Percentiles rank a stretch among this genome's conserved stretches.
Evolutionary conservation across 2,888 invertebrate genomes (phyloP).

Genomic region (Drosophila pegasa): DNA sequence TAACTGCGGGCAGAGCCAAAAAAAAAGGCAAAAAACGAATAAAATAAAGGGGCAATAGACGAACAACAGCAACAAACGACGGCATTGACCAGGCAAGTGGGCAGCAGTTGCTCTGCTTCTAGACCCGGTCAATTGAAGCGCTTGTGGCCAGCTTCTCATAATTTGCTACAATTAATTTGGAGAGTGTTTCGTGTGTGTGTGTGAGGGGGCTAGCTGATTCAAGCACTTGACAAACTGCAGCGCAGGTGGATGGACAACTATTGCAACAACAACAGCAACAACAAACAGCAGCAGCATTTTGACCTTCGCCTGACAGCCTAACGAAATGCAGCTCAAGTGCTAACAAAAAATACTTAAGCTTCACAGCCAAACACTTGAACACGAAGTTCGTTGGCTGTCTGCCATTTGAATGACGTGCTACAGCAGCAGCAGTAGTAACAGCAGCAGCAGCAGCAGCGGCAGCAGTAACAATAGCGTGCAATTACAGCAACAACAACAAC

Average conservation of each 20-base stretch:
- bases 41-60: slow-evolving; percentile 18
- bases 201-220: slow-evolving; percentile 47
- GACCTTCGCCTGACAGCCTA: slow-evolving; percentile 70
- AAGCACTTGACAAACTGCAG: slow-evolving; percentile 65
- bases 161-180: slow-evolving; percentile 58
- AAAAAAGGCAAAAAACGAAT: slow-evolving; percentile 23
- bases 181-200: slow-evolving; percentile 13
- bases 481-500: slow-evolving; percentile 65
- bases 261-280: slow-evolving; percentile 30
- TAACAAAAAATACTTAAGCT: slow-evolving; percentile 23
- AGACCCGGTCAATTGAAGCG: slow-evolving; percentile 35
- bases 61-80: slow-evolving; percentile 53
- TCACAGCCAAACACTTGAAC: slow-evolving; percentile 65
- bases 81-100: slow-evolving; percentile 79
- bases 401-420: slow-evolving; percentile 81
- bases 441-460: slow-evolving; percentile 43
- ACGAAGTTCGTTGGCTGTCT: slow-evolving; percentile 81
- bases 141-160: slow-evolving; percentile 44
- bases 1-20: slow-evolving; percentile 36
- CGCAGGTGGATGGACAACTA: slow-evolving; percentile 49
- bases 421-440: slow-evolving; percentile 57
- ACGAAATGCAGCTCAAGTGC: slow-evolving; percentile 56
- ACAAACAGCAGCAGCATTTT: slow-evolving; percentile 52
- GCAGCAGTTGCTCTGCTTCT: slow-evolving; percentile 27
- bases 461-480: slow-evolving; percentile 67